Conservation (phyloP, 2,113 vertebrate species). For the Hiodon alosoides region DNA sequence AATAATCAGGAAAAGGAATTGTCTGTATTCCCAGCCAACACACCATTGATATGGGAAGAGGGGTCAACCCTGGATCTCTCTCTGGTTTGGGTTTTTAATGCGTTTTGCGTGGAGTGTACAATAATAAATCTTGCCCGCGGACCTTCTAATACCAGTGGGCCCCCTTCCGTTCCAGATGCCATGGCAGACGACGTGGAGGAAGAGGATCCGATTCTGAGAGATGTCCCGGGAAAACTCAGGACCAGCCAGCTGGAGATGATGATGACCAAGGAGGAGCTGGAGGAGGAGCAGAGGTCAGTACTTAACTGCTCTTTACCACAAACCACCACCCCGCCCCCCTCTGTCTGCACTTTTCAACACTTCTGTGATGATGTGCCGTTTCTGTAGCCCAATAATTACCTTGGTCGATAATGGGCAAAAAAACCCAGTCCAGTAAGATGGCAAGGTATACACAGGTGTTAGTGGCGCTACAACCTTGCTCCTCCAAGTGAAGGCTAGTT, state of each 20-base stretch:
- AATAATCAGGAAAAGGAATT: too few species aligned
- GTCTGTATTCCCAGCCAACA: too few species aligned
- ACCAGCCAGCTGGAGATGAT: slow-evolving; percentile 81
- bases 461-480: neutral
- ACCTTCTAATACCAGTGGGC: neutral
- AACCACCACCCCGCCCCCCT: neutral
- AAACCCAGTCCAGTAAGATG: neutral
- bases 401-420: too few species aligned
- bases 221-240: slow-evolving; percentile 80
- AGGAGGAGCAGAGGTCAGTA: slow-evolving; percentile 85
- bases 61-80: too few species aligned
- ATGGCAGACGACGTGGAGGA: slow-evolving; percentile 41
- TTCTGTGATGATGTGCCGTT: neutral
- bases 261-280: slow-evolving; percentile 87
- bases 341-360: slow-evolving; percentile 10
- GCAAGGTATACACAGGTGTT: too few species aligned
- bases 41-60: too few species aligned
- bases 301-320: neutral
- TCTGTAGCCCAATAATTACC: neutral
- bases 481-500: neutral
- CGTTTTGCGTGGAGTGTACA: too few species aligned
- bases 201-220: slow-evolving; percentile 64
- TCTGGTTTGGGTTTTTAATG: too few species aligned
- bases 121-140: too few species aligned
- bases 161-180: neutral